Conservation (phyloP, 2,113 vertebrate species). For the Ranitomeya imitator region DNA sequence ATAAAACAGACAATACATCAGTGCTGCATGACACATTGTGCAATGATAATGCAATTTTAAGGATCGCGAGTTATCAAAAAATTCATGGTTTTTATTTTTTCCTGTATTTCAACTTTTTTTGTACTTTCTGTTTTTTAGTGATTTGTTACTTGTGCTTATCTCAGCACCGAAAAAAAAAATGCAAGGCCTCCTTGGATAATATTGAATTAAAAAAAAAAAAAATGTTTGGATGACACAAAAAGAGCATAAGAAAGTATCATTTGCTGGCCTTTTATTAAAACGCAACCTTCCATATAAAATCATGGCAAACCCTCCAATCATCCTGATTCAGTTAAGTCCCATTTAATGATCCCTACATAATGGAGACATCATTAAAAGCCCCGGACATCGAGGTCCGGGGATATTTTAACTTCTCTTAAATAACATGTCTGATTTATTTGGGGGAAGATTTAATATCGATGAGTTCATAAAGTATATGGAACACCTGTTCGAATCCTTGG, state of each 20-base stretch:
- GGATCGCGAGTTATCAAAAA: constrained; percentile 9
- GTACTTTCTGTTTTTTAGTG: neutral
- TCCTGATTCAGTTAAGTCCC: constrained; percentile 40
- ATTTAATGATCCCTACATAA: constrained; percentile 48
- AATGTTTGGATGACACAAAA: neutral
- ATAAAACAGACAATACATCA: constrained; percentile 39
- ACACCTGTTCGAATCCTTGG: constrained; percentile 62
- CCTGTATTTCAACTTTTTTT: neutral
- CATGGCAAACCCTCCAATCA: constrained; percentile 22
- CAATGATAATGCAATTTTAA: constrained; percentile 35
- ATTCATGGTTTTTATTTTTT: constrained; percentile 24
- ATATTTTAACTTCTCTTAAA: constrained; percentile 35
- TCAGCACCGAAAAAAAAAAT: neutral
- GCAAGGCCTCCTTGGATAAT: neutral
- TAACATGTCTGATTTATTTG: constrained; percentile 55
- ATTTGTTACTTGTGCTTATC: constrained; percentile 23
- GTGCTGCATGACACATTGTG: constrained; percentile 15
- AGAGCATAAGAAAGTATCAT: constrained; percentile 32
- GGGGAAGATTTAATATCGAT: constrained; percentile 61
- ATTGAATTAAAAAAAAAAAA: neutral
- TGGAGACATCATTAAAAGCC: constrained; percentile 21
- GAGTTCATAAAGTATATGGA: constrained; percentile 55
- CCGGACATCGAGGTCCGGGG: constrained; percentile 12
- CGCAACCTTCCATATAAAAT: constrained; percentile 23
- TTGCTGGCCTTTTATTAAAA: constrained; percentile 49